Conservation (phyloP, 2,113 vertebrate genomes). For the Neodontobutis hainanensis region DNA sequence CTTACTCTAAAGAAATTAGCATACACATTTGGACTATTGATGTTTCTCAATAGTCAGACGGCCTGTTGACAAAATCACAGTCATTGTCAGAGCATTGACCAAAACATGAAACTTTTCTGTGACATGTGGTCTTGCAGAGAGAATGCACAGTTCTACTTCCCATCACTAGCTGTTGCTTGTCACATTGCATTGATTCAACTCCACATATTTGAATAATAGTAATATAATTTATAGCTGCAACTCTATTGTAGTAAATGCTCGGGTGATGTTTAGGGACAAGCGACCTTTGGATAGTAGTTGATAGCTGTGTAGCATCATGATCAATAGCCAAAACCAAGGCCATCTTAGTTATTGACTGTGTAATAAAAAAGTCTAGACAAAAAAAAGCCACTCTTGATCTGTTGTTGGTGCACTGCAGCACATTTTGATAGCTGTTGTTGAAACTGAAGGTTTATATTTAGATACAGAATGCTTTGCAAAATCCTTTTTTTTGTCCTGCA, state of each 20-base stretch:
- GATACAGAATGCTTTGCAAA: slow-evolving; percentile 29
- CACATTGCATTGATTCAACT: too few species aligned
- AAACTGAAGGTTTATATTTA: slow-evolving; percentile 62
- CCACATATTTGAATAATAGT: neutral
- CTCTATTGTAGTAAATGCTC: slow-evolving; percentile 31
- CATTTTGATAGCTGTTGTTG: slow-evolving; percentile 32
- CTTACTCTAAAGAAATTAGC: too few species aligned
- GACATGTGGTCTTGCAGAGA: too few species aligned
- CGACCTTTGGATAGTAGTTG: slow-evolving; percentile 38
- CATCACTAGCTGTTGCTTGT: too few species aligned
- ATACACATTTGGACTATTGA: too few species aligned
- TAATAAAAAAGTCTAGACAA: slow-evolving; percentile 55
- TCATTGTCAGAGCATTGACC: too few species aligned
- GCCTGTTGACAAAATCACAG: too few species aligned
- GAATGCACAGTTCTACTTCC: too few species aligned
- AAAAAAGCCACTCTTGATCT: slow-evolving; percentile 54
- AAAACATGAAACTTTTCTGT: too few species aligned
- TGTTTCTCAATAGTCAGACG: too few species aligned
- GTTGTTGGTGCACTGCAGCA: slow-evolving; percentile 42
- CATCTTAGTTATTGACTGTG: slow-evolving; percentile 55
- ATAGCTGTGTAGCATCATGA: slow-evolving; percentile 40
- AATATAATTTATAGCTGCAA: slow-evolving; percentile 46
- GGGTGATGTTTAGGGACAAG: slow-evolving; percentile 24
- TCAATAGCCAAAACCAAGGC: slow-evolving; percentile 49
- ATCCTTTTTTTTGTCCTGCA: neutral